Evolutionary conservation across 1,140 invertebrate genomes (phyloP), one percentile per base, ranked within the genome.

Genomic region (Archivesica marissinica): DNA sequence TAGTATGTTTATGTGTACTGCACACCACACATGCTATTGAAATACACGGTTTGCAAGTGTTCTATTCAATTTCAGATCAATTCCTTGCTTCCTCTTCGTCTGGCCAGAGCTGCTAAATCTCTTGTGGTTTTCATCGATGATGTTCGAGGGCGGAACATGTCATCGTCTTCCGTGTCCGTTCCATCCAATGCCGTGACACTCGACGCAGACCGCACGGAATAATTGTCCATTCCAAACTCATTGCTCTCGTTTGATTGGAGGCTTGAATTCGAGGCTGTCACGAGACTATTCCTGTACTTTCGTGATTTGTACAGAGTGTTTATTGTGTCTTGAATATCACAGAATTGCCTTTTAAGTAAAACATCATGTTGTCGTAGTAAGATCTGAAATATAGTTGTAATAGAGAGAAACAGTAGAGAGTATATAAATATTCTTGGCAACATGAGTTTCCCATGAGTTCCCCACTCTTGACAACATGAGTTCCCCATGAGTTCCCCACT

Each of bases 271-370:
- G 85, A 88, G 20, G 77, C 74, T 15, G 82, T 74, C n/a, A 70
- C 84, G 38, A 64, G 79, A 50, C 56, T 47, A 20, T 52, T 75
- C 30, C 61, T 35, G 38, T 61, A 75, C 11, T 54, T 28, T 72
- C 41, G n/a, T 7, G 68, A 66, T 64, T 75, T 90, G 30, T 86
- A 70, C 3, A 91, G 38, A 6, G 89, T 82, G 6, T 81, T 78
- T 25, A 92, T 91, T 35, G 91, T 91, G 75, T 91, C 85, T 25
- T 90, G 89, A n/a, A 92, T 92, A 72, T 92, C 86, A 78, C 89
- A 86, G 66, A 92, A 92, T 76, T 91, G 91, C 54, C 90, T 82
- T 56, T 91, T 91, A 0, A 91, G 82, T 13, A 91, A 83, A 64
- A 92, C 89, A 61, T 92, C 91, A 82, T 92, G 90, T 59, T 92